A percentile compares a stretch with the other conserved stretches of the same genome.
Conservation (phyloP, 2,113 vertebrate genomes). For the Hippocampus abdominalis region DNA sequence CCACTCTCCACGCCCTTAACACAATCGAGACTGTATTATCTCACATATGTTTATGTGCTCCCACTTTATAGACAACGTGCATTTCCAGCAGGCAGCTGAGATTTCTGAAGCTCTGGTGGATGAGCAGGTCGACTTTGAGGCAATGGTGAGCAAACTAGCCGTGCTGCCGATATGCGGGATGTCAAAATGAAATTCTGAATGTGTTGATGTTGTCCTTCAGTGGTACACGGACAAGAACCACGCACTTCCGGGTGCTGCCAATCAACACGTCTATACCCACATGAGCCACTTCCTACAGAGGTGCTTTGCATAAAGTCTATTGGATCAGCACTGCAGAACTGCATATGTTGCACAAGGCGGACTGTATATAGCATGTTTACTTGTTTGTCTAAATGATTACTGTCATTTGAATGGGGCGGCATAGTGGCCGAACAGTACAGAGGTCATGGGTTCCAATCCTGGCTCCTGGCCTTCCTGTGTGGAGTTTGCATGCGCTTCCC, state of each 20-base stretch:
- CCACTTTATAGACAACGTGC: conserved; percentile 85
- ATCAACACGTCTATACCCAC: conserved; percentile 89
- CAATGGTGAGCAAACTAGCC: conserved; percentile 79
- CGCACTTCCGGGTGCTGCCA: conserved; percentile 76
- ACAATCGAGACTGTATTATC: no score
- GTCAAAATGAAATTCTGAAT: background rate
- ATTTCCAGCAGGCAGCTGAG: conserved; percentile 95
- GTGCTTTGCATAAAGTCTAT: conserved; percentile 75
- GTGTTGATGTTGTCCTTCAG: conserved; percentile 57
- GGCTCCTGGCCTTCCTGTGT: no score
- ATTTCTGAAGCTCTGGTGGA: conserved; percentile 94
- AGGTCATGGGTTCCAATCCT: no score
- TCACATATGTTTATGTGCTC: background rate
- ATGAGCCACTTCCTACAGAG: conserved; percentile 89
- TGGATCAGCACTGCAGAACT: background rate
- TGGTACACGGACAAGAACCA: conserved; percentile 98
- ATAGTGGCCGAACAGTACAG: no score
- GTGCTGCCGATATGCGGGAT: background rate
- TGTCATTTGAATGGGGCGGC: background rate
- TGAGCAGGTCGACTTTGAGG: conserved; percentile 90
- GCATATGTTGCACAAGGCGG: background rate
- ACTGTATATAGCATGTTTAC: background rate
- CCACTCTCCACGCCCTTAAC: no score
- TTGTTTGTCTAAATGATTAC: background rate
- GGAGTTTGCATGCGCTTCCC: no score